phyloP scores from a whole-genome alignment of 2,113 vertebrate genomes.

The Mesocricetus auratus region DNA sequence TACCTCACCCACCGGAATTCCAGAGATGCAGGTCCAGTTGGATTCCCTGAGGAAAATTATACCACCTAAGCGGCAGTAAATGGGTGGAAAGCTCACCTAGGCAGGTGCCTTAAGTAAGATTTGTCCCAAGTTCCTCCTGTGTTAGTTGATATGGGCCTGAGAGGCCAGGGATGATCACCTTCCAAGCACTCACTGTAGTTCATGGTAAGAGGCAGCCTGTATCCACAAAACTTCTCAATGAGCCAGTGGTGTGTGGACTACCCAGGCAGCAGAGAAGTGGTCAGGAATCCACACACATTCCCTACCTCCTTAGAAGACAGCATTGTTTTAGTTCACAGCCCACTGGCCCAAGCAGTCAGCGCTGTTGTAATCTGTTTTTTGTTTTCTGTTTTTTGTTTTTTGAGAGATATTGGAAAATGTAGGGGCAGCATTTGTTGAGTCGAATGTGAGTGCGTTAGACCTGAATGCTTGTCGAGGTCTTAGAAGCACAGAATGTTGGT shows the following conservation, averaged over 20 bases:
- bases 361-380: not conserved
- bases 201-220: not conserved
- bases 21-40: not conserved
- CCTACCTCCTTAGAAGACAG: not conserved
- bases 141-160: not conserved
- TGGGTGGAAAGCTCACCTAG: not conserved
- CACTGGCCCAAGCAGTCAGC: not conserved
- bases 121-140: not conserved
- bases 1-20: not conserved
- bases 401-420: not conserved
- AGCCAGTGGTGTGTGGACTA: not conserved
- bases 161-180: not conserved
- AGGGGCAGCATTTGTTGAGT: fast-evolving
- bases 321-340: not conserved
- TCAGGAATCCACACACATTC: not conserved
- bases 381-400: too few species aligned
- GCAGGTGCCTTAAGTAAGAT: not conserved
- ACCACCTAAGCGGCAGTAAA: not conserved
- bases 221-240: not conserved
- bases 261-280: not conserved
- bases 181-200: not conserved
- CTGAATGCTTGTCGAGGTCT: not conserved
- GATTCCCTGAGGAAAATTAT: not conserved
- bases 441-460: not conserved
- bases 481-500: not conserved